These are phyloP conservation scores for Passer montanus DNA, from an alignment of 2,113 vertebrate genomes.

Conservation along the genomic window DNA sequence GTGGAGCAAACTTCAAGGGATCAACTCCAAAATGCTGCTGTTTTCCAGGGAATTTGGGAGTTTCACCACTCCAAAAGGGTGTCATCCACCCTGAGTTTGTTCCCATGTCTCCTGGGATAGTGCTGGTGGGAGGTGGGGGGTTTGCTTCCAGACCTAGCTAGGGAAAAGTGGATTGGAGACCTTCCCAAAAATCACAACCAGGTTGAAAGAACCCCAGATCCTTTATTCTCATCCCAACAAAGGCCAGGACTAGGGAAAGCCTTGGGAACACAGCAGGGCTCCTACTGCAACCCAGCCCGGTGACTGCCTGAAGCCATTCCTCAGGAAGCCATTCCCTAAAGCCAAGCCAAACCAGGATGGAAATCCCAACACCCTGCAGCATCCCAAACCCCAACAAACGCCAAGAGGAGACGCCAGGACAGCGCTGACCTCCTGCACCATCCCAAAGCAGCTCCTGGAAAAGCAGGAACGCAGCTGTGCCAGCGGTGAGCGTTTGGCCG, in stretches of 20 bases:
- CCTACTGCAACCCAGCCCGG: neutral
- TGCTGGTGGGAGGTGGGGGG: neutral
- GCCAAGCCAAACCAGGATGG: neutral
- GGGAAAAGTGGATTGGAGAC: neutral
- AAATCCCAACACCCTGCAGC: neutral
- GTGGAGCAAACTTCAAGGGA: neutral
- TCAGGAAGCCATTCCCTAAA: neutral
- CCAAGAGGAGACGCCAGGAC: neutral
- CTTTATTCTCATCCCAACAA: neutral
- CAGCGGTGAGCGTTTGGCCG: neutral
- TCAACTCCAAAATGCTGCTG: fast-evolving
- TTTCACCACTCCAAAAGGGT: too few species aligned
- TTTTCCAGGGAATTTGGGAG: neutral
- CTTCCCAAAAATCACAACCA: neutral
- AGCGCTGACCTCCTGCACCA: neutral
- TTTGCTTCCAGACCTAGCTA: neutral
- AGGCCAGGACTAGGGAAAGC: neutral
- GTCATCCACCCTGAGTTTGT: neutral
- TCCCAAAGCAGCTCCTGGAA: neutral
- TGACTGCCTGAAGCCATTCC: neutral
- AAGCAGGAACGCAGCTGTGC: neutral
- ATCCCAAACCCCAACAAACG: neutral
- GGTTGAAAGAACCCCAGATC: neutral
- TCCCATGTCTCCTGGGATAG: neutral
- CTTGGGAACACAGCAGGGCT: fast-evolving